Percentiles rank a stretch among this genome's conserved stretches.
phyloP scores from a whole-genome alignment of 92 coral and sea anemone species.

The Bergia puertoricense region DNA sequence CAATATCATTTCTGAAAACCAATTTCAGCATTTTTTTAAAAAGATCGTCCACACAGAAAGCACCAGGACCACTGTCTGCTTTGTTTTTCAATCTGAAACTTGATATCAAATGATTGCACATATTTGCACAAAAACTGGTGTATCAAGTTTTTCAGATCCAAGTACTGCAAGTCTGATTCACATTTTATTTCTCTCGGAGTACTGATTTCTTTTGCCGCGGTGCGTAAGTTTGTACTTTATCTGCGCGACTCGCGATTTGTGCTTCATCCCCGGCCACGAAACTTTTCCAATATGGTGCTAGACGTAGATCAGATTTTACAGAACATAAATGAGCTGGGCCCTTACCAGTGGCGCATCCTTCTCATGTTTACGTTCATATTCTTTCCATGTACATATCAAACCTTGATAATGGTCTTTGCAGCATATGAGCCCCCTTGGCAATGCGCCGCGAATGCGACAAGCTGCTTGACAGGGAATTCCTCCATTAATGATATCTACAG shows the following conservation, averaged over 20 bases:
- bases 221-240: background rate
- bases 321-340: constrained; percentile 86
- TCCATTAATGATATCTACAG: constrained; percentile 55
- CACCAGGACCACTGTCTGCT: too few species aligned
- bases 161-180: too few species aligned
- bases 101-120: background rate
- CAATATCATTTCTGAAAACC: too few species aligned
- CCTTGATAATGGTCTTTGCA: constrained; percentile 84
- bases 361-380: constrained; percentile 79
- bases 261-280: background rate
- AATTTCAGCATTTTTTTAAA: too few species aligned
- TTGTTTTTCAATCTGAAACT: background rate
- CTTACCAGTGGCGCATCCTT: constrained; percentile 78
- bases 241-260: background rate
- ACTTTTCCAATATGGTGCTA: constrained; percentile 8
- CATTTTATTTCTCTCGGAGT: background rate
- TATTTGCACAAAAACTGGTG: background rate
- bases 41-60: too few species aligned
- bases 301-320: constrained; percentile 77
- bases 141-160: background rate
- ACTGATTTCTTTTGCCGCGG: background rate
- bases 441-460: constrained; percentile 70
- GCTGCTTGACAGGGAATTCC: constrained; percentile 60
- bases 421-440: constrained; percentile 97
- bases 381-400: constrained; percentile 86